phyloP scores from a whole-genome alignment of 2,113 vertebrate genomes.

The Epinephelus moara region DNA sequence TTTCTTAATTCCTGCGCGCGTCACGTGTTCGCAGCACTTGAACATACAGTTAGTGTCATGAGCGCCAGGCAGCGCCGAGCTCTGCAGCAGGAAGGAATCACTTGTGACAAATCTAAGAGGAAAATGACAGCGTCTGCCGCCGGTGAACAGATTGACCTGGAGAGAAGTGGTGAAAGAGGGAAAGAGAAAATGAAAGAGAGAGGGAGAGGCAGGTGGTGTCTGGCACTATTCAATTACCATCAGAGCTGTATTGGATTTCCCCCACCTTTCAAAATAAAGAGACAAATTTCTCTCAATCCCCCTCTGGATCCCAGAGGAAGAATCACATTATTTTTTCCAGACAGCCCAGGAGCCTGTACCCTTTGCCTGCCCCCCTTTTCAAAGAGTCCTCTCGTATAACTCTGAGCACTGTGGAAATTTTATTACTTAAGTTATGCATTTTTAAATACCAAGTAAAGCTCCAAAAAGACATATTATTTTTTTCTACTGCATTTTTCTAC shows the following conservation, averaged over 20 bases:
- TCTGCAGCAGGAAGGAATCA: slow-evolving; percentile 45
- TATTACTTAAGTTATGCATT: slow-evolving; percentile 80
- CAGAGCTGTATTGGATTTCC: slow-evolving; percentile 76
- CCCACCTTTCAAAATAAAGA: slow-evolving; percentile 76
- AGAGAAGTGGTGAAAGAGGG: slow-evolving; percentile 64
- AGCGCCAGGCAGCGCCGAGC: neutral
- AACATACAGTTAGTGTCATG: slow-evolving; percentile 30
- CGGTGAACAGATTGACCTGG: slow-evolving; percentile 68
- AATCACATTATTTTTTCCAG: slow-evolving; percentile 69
- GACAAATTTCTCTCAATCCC: slow-evolving; percentile 71
- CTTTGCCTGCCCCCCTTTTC: slow-evolving; percentile 68
- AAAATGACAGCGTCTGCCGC: slow-evolving; percentile 57
- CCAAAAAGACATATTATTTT: slow-evolving; percentile 69
- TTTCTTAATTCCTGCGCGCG: slow-evolving; percentile 12
- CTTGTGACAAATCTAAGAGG: slow-evolving; percentile 62
- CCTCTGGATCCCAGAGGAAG: slow-evolving; percentile 71
- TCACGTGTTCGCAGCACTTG: slow-evolving; percentile 34
- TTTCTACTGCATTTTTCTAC: slow-evolving; percentile 79
- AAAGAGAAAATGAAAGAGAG: slow-evolving; percentile 66
- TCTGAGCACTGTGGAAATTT: slow-evolving; percentile 80
- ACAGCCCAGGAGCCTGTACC: slow-evolving; percentile 63
- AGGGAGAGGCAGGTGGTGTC: slow-evolving; percentile 78
- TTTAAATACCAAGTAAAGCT: slow-evolving; percentile 70
- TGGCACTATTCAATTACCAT: slow-evolving; percentile 81
- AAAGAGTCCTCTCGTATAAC: slow-evolving; percentile 62